Evolutionary conservation across 2,888 invertebrate genomes (phyloP), one percentile per base, ranked within the genome.

Genomic region (Diarsia dahlii): DNA sequence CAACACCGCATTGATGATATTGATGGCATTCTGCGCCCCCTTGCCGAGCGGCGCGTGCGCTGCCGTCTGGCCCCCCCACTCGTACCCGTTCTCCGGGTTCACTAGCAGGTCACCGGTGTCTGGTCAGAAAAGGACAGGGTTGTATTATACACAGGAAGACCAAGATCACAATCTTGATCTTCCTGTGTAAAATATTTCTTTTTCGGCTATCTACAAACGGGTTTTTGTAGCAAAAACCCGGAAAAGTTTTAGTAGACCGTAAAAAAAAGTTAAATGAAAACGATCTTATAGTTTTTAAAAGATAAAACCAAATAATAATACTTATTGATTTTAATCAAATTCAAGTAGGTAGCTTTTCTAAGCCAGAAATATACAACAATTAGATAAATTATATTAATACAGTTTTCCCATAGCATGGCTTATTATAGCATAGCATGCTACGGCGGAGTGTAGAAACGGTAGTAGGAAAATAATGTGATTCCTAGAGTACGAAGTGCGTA

Each of bases 1-100:
- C n/a, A 97, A 93, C 39, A 97, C 98, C 83, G 97, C 97, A 89
- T 98, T 98, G 89, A 98, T 97, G 77, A 98, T 97, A 91, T 97
- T 98, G 92, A 98, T 97, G 60, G 98, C 97, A 88, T 98, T 98
- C 85, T 96, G 96, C 46, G 96, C 90, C 45, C 93, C 92, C 77
- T 92, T 94, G 34, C 95, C 94, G 12, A 90, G 80, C 0, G 91
- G 91, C 1, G 90, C 87, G 2, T 94, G 92, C 3, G 92, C 91
- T 4, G 91, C 79, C 0, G 89, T 83, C 83, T 93, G 94, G 0
- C 93, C 93, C 0, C 94, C 94, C 96, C 96, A 96, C 71, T 96
- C 96, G 84, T 93, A 96, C 0, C 94, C 95, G n/a, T 92, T 94
- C 80, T 96, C 96, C 3, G 95, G 95, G 74, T 94, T 95, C n/a